Evolutionary conservation across 2,888 invertebrate genomes (phyloP).

Genomic region (Coelopa pilipes): DNA sequence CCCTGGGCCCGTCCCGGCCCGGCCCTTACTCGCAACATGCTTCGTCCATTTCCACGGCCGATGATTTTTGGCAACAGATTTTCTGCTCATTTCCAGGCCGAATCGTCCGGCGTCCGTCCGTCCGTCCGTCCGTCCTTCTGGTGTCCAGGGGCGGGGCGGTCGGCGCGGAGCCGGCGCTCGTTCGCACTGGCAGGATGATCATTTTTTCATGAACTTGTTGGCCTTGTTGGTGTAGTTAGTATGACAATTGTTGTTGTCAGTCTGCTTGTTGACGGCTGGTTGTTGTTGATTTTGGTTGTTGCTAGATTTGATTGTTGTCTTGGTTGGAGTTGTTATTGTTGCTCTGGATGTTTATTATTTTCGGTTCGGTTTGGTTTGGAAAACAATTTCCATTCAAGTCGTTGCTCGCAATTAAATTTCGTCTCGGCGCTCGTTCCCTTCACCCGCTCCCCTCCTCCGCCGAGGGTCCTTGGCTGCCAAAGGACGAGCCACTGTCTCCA

Average conservation of each 20-base stretch:
- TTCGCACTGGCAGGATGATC: slow-evolving; percentile 24
- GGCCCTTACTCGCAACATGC: slow-evolving; percentile 11
- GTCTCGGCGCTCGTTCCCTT: not conserved
- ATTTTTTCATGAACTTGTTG: slow-evolving; percentile 34
- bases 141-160: not conserved
- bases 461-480: not conserved
- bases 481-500: no score
- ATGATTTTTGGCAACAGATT: slow-evolving; percentile 36
- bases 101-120: slow-evolving; percentile 30
- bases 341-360: slow-evolving; percentile 13
- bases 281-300: not conserved
- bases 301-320: not conserved
- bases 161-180: not conserved
- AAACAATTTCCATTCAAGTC: slow-evolving; percentile 32
- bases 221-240: not conserved
- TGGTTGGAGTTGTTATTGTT: not conserved
- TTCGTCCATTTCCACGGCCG: slow-evolving; percentile 32
- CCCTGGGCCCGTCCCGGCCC: not conserved
- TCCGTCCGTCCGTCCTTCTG: slow-evolving; percentile 26
- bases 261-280: not conserved
- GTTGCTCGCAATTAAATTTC: slow-evolving; percentile 31
- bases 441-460: no score
- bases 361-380: slow-evolving; percentile 13
- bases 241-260: not conserved
- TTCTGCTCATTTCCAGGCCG: slow-evolving; percentile 34